These are phyloP conservation scores for Physeter macrocephalus DNA, from an alignment of 2,113 vertebrate species.

Conservation along the genomic window DNA sequence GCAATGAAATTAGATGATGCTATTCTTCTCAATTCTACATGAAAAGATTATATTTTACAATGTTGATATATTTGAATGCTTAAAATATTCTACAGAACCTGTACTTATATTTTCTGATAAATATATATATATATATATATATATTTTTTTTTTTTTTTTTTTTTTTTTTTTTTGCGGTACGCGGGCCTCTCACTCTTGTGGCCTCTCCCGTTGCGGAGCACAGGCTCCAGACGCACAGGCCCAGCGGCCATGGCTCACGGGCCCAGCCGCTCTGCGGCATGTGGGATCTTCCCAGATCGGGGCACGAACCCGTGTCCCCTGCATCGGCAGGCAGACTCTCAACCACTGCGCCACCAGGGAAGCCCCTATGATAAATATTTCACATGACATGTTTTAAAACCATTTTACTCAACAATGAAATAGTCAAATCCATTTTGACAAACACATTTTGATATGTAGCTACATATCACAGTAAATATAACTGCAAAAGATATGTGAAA, in stretches of 20 bases:
- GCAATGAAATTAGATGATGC: neutral
- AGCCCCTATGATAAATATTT: neutral
- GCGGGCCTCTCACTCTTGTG: too few relatives aligned
- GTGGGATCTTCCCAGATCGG: too few relatives aligned
- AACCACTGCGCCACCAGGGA: too few relatives aligned
- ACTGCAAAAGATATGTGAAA: neutral
- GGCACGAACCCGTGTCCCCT: too few relatives aligned
- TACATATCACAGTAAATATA: neutral
- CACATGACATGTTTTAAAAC: neutral
- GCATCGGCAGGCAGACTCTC: too few relatives aligned
- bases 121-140: too few relatives aligned
- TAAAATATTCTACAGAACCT: neutral
- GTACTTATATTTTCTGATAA: neutral
- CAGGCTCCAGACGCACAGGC: too few relatives aligned
- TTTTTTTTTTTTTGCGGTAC: too few relatives aligned
- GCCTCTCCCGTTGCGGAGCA: too few relatives aligned
- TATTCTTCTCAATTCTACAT: neutral
- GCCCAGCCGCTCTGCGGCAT: too few relatives aligned
- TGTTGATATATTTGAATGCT: neutral
- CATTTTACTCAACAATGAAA: neutral
- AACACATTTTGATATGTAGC: neutral
- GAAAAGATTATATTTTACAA: neutral
- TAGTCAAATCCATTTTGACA: neutral
- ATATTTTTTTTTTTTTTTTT: too few relatives aligned
- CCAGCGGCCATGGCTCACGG: too few relatives aligned